Percentiles rank a stretch among this genome's conserved stretches.
Evolutionary conservation across 2,113 vertebrate species (phyloP).

Genomic region (Rhinoderma darwinii): DNA sequence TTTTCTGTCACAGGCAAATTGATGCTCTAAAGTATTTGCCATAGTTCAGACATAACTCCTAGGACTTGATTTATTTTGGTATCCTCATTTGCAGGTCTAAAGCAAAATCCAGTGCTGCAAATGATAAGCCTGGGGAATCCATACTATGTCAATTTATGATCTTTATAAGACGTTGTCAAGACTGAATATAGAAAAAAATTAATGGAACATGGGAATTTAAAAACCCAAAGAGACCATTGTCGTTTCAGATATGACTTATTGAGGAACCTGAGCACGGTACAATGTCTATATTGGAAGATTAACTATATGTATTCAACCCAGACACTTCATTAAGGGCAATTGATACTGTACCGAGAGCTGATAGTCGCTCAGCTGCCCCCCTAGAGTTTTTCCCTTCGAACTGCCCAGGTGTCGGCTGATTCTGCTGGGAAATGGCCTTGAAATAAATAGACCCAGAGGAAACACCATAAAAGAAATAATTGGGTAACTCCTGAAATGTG

Average conservation of each 20-base stretch:
- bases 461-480: constrained; percentile 6
- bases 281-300: constrained; percentile 40
- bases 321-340: constrained; percentile 49
- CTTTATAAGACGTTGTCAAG: background rate
- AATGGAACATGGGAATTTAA: background rate
- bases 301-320: constrained; percentile 36
- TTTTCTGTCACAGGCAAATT: background rate
- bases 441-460: constrained; percentile 26
- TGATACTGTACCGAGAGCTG: constrained; percentile 32
- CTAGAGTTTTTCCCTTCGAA: background rate
- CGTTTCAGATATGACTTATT: background rate
- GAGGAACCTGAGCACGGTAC: background rate
- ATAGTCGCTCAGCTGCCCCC: constrained; percentile 4
- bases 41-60: background rate
- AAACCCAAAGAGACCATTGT: background rate
- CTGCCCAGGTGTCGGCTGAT: constrained; percentile 22
- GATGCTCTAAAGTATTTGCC: background rate
- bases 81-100: background rate
- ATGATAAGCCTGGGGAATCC: background rate
- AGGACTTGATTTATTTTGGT: background rate
- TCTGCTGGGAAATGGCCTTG: constrained; percentile 43
- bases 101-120: background rate
- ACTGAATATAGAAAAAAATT: background rate
- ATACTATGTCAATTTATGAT: background rate
- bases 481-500: constrained; percentile 31